Conservation (phyloP, 2,113 vertebrate genomes). For the Alexandromys fortis region DNA sequence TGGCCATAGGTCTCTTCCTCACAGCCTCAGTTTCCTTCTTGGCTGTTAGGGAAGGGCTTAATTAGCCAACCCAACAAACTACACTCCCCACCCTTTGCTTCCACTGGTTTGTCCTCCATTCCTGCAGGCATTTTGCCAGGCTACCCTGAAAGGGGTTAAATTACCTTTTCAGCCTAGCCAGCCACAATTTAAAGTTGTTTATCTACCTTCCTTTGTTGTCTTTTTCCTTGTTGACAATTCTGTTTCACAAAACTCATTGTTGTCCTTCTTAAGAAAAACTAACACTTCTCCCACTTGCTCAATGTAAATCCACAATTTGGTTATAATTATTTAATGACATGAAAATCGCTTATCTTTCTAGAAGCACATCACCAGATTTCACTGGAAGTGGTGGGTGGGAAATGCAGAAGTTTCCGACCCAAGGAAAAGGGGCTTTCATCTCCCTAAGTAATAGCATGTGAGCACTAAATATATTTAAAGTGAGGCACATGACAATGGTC, state of each 20-base stretch:
- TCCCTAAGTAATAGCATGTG: background rate
- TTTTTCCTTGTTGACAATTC: constrained; percentile 43
- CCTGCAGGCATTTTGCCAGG: constrained; percentile 63
- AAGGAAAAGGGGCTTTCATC: background rate
- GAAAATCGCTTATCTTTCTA: background rate
- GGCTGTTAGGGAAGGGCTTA: constrained; percentile 78
- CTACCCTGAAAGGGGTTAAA: constrained; percentile 27
- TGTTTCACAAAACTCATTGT: constrained; percentile 11
- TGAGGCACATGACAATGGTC: background rate
- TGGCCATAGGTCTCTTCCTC: constrained; percentile 69
- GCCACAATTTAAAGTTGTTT: constrained; percentile 29
- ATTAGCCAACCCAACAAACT: constrained; percentile 71
- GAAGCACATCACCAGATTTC: background rate
- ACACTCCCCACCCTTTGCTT: constrained; percentile 55
- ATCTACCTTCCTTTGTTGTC: background rate
- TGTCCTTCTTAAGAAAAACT: constrained; percentile 15
- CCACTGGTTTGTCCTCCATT: constrained; percentile 47
- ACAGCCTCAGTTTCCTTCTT: constrained; percentile 77
- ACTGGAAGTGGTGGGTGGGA: background rate
- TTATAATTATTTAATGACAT: constrained; percentile 35
- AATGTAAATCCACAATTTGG: background rate
- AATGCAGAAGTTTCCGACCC: background rate
- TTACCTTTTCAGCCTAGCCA: constrained; percentile 53
- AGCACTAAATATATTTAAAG: background rate
- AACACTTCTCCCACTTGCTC: background rate